phyloP scores from a whole-genome alignment of 2,888 invertebrate genomes.

The Belgica antarctica region DNA sequence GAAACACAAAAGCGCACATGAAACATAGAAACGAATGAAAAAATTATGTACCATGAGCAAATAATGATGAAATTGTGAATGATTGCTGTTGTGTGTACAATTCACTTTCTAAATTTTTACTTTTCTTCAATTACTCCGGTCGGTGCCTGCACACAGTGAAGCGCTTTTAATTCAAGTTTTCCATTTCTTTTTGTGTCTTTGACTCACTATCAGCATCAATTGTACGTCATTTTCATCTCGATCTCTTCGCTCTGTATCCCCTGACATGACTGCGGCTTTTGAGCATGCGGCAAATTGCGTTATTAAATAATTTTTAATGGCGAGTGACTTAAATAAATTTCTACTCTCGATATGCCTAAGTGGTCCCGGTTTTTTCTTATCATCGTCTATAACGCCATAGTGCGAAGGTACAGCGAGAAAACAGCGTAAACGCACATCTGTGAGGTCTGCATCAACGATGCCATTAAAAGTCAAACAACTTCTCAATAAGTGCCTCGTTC shows the following conservation, averaged over 20 bases:
- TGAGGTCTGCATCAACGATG: neutral
- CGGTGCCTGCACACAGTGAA: conserved; percentile 19
- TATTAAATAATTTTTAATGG: conserved; percentile 6
- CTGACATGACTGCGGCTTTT: neutral
- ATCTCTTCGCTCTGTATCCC: neutral
- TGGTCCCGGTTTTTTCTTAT: neutral
- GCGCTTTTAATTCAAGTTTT: neutral
- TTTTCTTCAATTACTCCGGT: conserved; percentile 40
- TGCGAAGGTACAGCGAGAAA: too few relatives aligned
- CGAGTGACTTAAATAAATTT: neutral
- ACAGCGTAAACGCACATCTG: neutral
- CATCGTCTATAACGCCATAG: too few relatives aligned
- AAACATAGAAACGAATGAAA: neutral
- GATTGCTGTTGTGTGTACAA: conserved; percentile 29
- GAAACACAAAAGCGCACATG: neutral
- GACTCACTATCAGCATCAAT: neutral
- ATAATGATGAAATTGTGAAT: conserved; percentile 32
- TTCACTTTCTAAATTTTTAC: conserved; percentile 39
- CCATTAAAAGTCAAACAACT: conserved; percentile 19
- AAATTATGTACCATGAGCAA: conserved; percentile 22
- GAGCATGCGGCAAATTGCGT: neutral
- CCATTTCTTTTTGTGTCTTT: neutral
- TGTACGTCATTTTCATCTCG: conserved; percentile 14
- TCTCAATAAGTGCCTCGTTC: neutral
- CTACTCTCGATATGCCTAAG: conserved; percentile 11